These are phyloP conservation scores for Gordius sp. DNA, from an alignment of 2,888 invertebrate species.

Conservation along the genomic window DNA sequence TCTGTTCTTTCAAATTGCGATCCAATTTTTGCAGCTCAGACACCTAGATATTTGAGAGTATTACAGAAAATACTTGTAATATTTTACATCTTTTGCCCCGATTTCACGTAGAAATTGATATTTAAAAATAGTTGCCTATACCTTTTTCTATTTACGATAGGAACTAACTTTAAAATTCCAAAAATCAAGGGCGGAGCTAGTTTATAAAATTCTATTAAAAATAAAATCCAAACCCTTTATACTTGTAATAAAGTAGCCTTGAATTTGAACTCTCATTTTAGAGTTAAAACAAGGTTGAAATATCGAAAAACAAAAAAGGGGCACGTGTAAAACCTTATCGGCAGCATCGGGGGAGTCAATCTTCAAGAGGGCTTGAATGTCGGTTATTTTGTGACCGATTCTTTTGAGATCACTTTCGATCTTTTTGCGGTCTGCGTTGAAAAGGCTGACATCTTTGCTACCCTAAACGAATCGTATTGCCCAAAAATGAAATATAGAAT, in stretches of 20 bases:
- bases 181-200: too few species aligned
- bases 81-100: neutral
- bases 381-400: conserved; percentile 34
- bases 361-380: conserved; percentile 35
- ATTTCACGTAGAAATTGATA: too few species aligned
- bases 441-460: conserved; percentile 19
- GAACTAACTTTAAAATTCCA: too few species aligned
- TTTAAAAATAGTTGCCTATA: too few species aligned
- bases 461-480: too few species aligned
- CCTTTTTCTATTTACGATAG: too few species aligned
- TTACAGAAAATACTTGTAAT: neutral
- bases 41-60: conserved; percentile 24
- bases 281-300: neutral
- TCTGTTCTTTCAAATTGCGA: conserved; percentile 26
- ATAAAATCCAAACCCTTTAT: too few species aligned
- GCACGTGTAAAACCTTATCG: conserved; percentile 34
- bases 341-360: conserved; percentile 36
- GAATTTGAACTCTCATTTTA: too few species aligned
- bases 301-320: neutral
- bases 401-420: conserved; percentile 37
- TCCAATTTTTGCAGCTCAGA: conserved; percentile 38
- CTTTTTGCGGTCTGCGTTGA: conserved; percentile 32
- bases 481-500: too few species aligned
- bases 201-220: too few species aligned
- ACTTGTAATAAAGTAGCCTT: too few species aligned